Conservation (phyloP, 2,797 vertebrate species). For the Sebastes variabilis region DNA sequence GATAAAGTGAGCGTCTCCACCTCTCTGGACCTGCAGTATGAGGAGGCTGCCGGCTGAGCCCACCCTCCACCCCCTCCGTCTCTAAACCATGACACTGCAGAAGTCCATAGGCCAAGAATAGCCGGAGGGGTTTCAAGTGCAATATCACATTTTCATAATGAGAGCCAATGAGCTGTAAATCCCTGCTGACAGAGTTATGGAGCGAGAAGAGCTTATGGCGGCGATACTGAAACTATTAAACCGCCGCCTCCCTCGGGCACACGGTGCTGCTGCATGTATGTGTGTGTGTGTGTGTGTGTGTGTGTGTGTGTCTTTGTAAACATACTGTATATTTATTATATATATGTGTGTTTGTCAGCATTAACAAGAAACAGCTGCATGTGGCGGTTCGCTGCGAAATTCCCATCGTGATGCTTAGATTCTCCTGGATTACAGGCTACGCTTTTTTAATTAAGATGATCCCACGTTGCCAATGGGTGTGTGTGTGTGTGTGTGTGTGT, state of each 20-base stretch:
- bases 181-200: constrained; percentile 71
- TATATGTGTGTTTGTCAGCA: constrained; percentile 42
- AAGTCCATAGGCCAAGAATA: constrained; percentile 65
- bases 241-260: constrained; percentile 28
- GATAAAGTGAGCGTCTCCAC: not conserved
- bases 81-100: constrained; percentile 61
- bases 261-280: not conserved
- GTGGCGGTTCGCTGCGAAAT: constrained; percentile 3
- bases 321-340: not conserved
- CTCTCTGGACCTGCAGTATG: constrained; percentile 14
- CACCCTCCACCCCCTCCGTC: not conserved
- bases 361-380: constrained; percentile 49
- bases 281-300: constrained; percentile 18
- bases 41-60: not conserved
- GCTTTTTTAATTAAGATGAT: constrained; percentile 46
- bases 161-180: constrained; percentile 80
- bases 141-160: constrained; percentile 80
- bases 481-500: not conserved
- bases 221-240: constrained; percentile 65
- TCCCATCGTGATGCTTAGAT: constrained; percentile 15
- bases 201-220: constrained; percentile 62
- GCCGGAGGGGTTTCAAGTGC: constrained; percentile 63
- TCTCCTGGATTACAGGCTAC: constrained; percentile 25
- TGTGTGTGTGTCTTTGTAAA: constrained; percentile 13
- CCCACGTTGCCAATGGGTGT: not conserved